Base-by-base conservation (phyloP, 2,113 vertebrate species). In the Corydoras sp. region DNA sequence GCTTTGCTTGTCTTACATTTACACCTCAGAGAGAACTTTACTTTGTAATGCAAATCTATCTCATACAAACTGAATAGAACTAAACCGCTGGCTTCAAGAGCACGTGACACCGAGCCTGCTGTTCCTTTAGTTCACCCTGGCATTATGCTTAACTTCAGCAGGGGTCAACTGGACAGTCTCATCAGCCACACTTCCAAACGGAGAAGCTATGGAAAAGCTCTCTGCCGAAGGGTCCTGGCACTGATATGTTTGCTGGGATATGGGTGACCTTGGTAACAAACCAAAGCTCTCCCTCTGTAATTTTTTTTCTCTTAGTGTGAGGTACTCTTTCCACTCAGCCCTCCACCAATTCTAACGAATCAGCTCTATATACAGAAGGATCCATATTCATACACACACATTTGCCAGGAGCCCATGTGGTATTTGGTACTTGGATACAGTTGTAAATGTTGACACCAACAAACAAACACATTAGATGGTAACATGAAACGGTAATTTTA, bases 231-330 rank as follows among this genome's bases (percentile, higher is more conserved):
- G 66, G 64, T 66, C 72, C 63, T 63, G 35, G 62, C 58, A 68
- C 60, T 30, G 61, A 72, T 63, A 11, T 75, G 66, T 65, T 77
- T 73, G 55, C 75, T 62, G 68, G 69, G 73, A 51, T 30, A 18
- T 53, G 63, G 7, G 62, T 74, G 69, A 56, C 65, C 67, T 71
- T 81, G 72, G 78, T 73, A 82, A 79, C 58, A 9, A 67, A 65
- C 32, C 32, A 55, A 77, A 59, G 48, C 13, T 54, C 30, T 66
- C 67, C 29, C 13, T 59, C 66, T 15, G 29, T 43, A 5, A 43
- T 43, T 43, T 43, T 43, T 43, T 43, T 43, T 43, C 35, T 43
- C 35, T 43, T 43, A 53, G 13, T 53, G 13, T 53, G 50, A 58
- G 62, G 49, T 65, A 72, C 48, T 65, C 32, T 59, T 65, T 66